phyloP scores from a whole-genome alignment of 2,888 invertebrate genomes.

The Phlogophora meticulosa region DNA sequence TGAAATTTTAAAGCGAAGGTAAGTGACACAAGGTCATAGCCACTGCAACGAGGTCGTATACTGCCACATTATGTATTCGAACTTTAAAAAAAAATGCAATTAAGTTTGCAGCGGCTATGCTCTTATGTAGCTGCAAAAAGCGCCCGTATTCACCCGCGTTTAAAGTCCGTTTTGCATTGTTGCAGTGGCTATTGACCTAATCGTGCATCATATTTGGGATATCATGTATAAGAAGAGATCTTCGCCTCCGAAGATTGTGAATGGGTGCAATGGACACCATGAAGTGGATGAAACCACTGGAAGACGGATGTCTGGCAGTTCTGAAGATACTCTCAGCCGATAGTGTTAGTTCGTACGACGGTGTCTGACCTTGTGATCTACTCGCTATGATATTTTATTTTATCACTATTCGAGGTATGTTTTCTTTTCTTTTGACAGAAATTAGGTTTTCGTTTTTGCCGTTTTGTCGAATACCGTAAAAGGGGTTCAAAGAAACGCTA shows the following conservation, averaged over 20 bases:
- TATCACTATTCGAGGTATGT: slow-evolving; percentile 6
- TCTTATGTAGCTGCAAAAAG: slow-evolving; percentile 86
- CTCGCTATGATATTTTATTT: slow-evolving; percentile 13
- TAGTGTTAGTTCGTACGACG: slow-evolving; percentile 71
- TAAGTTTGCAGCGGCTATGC: slow-evolving; percentile 91
- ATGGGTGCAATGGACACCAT: slow-evolving; percentile 84
- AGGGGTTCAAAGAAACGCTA: too few relatives aligned
- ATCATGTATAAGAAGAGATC: slow-evolving; percentile 93
- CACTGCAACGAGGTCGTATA: slow-evolving; percentile 86
- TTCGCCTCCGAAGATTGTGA: slow-evolving; percentile 72
- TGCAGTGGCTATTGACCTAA: slow-evolving; percentile 99
- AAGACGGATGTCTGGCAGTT: slow-evolving; percentile 85
- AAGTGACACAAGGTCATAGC: slow-evolving; percentile 86
- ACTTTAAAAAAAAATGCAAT: slow-evolving; percentile 53
- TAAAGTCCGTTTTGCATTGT: slow-evolving; percentile 87
- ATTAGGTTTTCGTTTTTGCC: background rate
- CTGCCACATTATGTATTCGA: slow-evolving; percentile 62
- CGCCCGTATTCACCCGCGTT: slow-evolving; percentile 59
- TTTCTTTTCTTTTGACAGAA: slow-evolving; percentile 21
- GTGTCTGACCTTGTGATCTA: slow-evolving; percentile 60
- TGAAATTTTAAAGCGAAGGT: slow-evolving; percentile 67
- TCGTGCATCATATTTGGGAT: slow-evolving; percentile 99
- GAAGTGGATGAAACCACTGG: slow-evolving; percentile 81
- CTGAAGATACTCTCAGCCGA: slow-evolving; percentile 90
- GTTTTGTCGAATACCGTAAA: background rate